phyloP scores from a whole-genome alignment of 1,140 invertebrate species.

The Aphelinus atriplicis region DNA sequence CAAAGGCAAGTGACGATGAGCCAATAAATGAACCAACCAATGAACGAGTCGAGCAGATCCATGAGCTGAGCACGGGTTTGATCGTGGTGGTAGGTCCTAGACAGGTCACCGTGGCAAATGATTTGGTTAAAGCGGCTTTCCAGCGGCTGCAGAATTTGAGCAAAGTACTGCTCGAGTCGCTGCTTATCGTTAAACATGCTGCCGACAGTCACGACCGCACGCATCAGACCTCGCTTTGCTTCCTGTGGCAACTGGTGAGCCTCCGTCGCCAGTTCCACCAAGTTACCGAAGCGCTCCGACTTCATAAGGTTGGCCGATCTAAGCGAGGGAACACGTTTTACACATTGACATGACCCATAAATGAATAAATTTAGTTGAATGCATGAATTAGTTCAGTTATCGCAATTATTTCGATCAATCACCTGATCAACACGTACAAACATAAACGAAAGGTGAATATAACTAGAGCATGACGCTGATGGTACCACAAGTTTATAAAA shows the following conservation, averaged over 20 bases:
- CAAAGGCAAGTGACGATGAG: too few species aligned
- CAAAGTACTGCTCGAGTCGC: constrained; percentile 62
- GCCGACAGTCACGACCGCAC: constrained; percentile 67
- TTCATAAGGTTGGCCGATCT: constrained; percentile 53
- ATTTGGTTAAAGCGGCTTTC: constrained; percentile 70
- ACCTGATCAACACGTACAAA: too few species aligned
- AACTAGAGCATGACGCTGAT: too few species aligned
- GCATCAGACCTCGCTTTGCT: constrained; percentile 67
- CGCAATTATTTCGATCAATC: too few species aligned
- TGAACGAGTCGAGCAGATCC: constrained; percentile 74
- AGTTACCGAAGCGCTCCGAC: constrained; percentile 53
- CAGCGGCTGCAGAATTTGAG: constrained; percentile 72
- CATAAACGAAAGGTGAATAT: too few species aligned
- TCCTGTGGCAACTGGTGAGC: constrained; percentile 62
- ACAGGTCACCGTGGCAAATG: constrained; percentile 69
- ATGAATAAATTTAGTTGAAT: not conserved
- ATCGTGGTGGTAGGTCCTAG: constrained; percentile 69
- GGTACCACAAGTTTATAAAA: too few species aligned
- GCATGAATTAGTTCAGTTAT: not conserved
- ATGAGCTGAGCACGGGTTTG: constrained; percentile 71
- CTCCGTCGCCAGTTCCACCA: constrained; percentile 64
- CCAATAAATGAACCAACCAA: constrained; percentile 60
- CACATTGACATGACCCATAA: not conserved
- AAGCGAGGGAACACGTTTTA: too few species aligned
- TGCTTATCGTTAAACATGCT: constrained; percentile 57